phyloP scores from a whole-genome alignment of 2,113 vertebrate species.

The Pica pica region DNA sequence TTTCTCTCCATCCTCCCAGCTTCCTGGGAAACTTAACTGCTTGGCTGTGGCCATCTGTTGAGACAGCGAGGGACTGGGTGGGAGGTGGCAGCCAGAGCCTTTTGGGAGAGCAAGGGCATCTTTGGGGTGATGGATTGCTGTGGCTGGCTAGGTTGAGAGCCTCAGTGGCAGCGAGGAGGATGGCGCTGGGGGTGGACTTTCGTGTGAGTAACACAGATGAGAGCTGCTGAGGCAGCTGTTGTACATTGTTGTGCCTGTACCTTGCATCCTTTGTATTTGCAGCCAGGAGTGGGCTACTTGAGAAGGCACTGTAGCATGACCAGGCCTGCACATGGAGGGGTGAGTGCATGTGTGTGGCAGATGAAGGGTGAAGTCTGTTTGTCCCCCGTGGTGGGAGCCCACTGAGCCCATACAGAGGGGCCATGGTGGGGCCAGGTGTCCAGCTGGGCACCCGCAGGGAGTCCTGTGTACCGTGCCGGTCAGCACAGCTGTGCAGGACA shows the following conservation, averaged over 20 bases:
- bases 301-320: background rate
- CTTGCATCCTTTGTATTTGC: background rate
- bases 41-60: background rate
- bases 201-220: background rate
- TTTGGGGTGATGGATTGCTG: background rate
- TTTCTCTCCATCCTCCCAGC: background rate
- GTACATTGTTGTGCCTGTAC: background rate
- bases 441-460: background rate
- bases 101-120: background rate
- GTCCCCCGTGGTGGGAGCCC: accelerated
- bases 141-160: background rate
- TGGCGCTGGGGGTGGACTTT: background rate
- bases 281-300: background rate
- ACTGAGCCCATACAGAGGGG: accelerated
- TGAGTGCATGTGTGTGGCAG: accelerated
- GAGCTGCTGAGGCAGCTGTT: background rate
- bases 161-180: background rate
- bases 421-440: background rate
- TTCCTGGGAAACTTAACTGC: background rate
- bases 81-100: background rate
- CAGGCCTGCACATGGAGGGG: accelerated
- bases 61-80: background rate
- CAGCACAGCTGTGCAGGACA: background rate
- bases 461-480: accelerated
- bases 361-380: background rate